Base-by-base conservation (phyloP, 2,797 vertebrate genomes). In the Remorina albescens region DNA sequence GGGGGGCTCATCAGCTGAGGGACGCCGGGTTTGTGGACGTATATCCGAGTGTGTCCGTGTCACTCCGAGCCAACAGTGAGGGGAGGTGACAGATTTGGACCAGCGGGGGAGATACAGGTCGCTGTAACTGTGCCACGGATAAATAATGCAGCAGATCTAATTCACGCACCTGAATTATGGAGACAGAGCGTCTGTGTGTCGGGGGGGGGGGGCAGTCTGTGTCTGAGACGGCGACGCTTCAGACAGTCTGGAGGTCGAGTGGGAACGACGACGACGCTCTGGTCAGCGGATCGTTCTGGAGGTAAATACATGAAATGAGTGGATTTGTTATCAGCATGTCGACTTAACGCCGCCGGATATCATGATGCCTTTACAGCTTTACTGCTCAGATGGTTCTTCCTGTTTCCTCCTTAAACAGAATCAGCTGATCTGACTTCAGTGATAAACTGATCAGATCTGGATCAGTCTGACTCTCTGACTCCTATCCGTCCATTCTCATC, bases 61-160 rank as follows among this genome's bases (percentile, higher is more conserved):
- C 84, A 81, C 56, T 63, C 74, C 34, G 83, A 54, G 71, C 54
- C 8, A 9, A 23, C 56, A 41, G 58, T 12, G 60, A 89, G 80
- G 73, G 74, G 78, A 85, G 75, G 80, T 87, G 90, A 90, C 90
- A 90, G 85, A 90, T 89, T 72, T 87, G 77, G 88, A 89, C 83
- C 89, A 87, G 83, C 13, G 1, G 66, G 32, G 63, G 32, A n/a
- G 63, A 54, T 25, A 50, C 5, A 5, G 53, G 58, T 28, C 46
- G 4, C 60, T 41, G 58, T 57, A 66, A 80, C 82, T 78, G 80
- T 85, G 87, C 67, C 80, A 15, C 13, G 12, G 10, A 70, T 92
- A 65, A 92, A 89, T 91, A 87, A 91, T 89, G 78, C 55, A 92
- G 78, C 80, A 58, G 63, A 68, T 85, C 74, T 75, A 75, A 88